Conservation (phyloP, 2,113 vertebrate genomes). For the Arenaria interpres region DNA sequence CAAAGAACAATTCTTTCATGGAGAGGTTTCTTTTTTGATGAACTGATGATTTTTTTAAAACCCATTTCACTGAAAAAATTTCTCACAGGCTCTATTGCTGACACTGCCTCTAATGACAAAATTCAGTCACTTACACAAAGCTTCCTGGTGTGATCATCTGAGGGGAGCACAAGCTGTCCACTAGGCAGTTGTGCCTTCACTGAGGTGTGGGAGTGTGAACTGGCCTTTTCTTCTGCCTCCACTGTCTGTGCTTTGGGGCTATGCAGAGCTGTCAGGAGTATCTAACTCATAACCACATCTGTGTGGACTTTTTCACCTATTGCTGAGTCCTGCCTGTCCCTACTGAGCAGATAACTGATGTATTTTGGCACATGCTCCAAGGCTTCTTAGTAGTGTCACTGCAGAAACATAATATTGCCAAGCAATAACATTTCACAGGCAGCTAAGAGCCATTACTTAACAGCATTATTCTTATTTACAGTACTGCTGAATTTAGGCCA, state of each 20-base stretch:
- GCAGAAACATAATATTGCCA: not conserved
- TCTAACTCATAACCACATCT: not conserved
- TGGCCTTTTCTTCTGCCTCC: not conserved
- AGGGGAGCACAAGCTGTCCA: not conserved
- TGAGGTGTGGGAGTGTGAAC: not conserved
- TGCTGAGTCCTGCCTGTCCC: not conserved
- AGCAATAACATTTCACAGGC: not conserved
- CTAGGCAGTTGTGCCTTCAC: fast-evolving
- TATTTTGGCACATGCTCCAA: not conserved
- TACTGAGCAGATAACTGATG: fast-evolving
- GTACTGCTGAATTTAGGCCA: not conserved
- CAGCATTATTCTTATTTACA: not conserved
- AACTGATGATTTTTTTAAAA: not conserved
- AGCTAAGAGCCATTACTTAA: not conserved
- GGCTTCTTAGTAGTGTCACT: not conserved
- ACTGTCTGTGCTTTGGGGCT: not conserved
- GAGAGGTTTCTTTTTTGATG: not conserved
- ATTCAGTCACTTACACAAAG: not conserved
- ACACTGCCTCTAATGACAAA: not conserved
- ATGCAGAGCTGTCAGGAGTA: not conserved
- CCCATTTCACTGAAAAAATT: not conserved
- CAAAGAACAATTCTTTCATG: not conserved
- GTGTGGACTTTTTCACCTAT: not conserved
- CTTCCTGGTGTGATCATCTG: not conserved
- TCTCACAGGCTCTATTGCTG: not conserved